Evolutionary conservation across 2,113 vertebrate genomes (phyloP), one percentile per base, ranked within the genome.

Genomic region (Abramis brama): DNA sequence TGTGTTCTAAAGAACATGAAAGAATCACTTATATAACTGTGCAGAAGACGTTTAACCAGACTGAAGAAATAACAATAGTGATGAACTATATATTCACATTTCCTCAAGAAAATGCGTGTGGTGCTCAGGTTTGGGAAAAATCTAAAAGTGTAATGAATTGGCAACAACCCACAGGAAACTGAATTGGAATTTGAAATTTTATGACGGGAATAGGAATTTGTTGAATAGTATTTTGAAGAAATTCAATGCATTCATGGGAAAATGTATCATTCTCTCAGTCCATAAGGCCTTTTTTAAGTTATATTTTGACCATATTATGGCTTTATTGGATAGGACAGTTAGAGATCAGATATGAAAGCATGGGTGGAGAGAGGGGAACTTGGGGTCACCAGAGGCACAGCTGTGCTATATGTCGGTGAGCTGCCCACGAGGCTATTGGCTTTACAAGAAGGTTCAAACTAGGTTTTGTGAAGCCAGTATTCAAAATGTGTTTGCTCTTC

Each of bases 1-100:
- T 85, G 45, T 52, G 75, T 70, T 55, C 30, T 62, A 30, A 59
- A 73, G 71, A 84, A 79, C 19, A 74, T 47, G 4, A 43, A 87
- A 27, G n/a, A 62, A 62, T 79, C 57, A 15, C 33, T 59, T 39
- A 25, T 25, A 25, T 57, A 57, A 57, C 55, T 57, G 19, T 57
- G 60, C n/a, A 64, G 5, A 64, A 30, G 59, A 9, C 6, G n/a
- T n/a, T n/a, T n/a, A n/a, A n/a, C n/a, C n/a, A n/a, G n/a, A n/a
- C n/a, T n/a, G 36, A 70, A 75, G 57, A 64, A 39, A 59, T 52
- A 6, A 36, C 30, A 70, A 36, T 36, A 70, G 8, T 36, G 27
- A 66, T 66, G 15, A 66, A 66, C n/a, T n/a, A 12, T 25, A 12
- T 62, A 62, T 62, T 62, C 11, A 62, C 60, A n/a, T 25, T 62